Base-by-base conservation (phyloP, 1,140 invertebrate species). In the Chelonus insularis region DNA sequence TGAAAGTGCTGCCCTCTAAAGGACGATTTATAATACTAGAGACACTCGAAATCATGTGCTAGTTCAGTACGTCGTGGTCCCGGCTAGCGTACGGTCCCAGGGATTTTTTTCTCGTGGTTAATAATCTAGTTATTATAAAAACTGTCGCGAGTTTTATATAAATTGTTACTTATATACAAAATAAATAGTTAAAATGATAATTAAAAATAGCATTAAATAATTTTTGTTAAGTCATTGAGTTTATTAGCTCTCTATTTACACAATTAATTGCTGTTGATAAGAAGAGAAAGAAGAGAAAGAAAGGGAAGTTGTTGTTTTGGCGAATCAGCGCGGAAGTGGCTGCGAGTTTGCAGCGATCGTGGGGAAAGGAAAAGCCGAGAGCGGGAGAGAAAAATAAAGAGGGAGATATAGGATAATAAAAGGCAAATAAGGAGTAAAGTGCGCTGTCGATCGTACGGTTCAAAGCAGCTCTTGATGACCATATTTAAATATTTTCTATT, bases 21-120 rank as follows among this genome's bases (percentile, higher is more conserved):
- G 51, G 57, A 16, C 21, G 8, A 41, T 20, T 50, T 37, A 5
- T 7, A 1, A 23, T 64, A 72, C 68, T 70, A 70, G 29, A 5
- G 55, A 43, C 45, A 54, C 34, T 54, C 54, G 58, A 51, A 68
- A 68, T 73, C 71, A 71, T 72, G 72, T 74, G 71, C 67, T 67
- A 39, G 23, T 60, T 76, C 72, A 77, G 75, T 77, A 67, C 68
- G 68, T 71, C 72, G 66, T 71, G 74, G 69, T 39, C 64, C 62
- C 63, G 72, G 68, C 60, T 64, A 52, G 66, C 63, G 67, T 64
- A 36, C 62, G 64, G 72, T 65, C 11, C 57, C 57, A 29, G 11
- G 9, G 5, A 12, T 20, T n/a, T 21, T 25, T 16, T 20, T 14
- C 8, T 61, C 23, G 11, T 21, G 41, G 9, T 1, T 34, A 36